A percentile compares a stretch with the other conserved stretches of the same genome.
Evolutionary conservation across 2,888 invertebrate species (phyloP).

Genomic region (Drosophila testacea): DNA sequence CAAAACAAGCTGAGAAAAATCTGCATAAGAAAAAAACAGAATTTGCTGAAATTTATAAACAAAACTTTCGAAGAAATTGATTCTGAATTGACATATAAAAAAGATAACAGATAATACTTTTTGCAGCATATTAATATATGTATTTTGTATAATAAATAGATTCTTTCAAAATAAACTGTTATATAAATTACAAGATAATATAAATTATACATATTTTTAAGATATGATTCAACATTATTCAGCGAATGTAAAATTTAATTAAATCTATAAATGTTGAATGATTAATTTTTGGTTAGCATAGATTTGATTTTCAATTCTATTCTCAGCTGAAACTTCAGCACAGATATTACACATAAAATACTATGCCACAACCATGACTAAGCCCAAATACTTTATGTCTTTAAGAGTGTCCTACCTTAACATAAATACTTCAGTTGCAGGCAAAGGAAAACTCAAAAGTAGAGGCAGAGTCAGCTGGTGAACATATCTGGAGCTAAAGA

Average conservation of each 20-base stretch:
- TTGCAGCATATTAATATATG: no score
- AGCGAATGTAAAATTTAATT: no score
- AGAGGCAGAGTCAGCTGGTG: slow-evolving; percentile 14
- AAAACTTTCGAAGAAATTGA: not conserved
- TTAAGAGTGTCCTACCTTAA: slow-evolving; percentile 43
- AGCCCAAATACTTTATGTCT: slow-evolving; percentile 20
- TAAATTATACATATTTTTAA: no score
- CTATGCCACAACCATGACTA: slow-evolving; percentile 1
- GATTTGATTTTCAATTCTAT: no score
- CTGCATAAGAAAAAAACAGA: no score
- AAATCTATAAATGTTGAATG: no score
- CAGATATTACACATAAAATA: slow-evolving; percentile 30
- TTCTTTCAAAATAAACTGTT: no score
- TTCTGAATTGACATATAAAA: not conserved
- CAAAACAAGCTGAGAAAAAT: not conserved
- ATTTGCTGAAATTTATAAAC: no score
- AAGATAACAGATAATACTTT: not conserved
- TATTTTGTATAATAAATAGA: no score
- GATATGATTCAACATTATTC: no score
- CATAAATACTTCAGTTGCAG: slow-evolving; percentile 68
- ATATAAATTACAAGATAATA: no score
- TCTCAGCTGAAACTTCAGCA: not conserved
- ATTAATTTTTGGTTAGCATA: no score
- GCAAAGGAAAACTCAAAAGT: slow-evolving; percentile 1
- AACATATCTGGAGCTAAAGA: slow-evolving; percentile 44